A percentile compares a stretch with the other conserved stretches of the same genome.
These are phyloP conservation scores for Zaprionus tsacasi DNA, from an alignment of 1,140 invertebrate genomes.

Conservation along the genomic window DNA sequence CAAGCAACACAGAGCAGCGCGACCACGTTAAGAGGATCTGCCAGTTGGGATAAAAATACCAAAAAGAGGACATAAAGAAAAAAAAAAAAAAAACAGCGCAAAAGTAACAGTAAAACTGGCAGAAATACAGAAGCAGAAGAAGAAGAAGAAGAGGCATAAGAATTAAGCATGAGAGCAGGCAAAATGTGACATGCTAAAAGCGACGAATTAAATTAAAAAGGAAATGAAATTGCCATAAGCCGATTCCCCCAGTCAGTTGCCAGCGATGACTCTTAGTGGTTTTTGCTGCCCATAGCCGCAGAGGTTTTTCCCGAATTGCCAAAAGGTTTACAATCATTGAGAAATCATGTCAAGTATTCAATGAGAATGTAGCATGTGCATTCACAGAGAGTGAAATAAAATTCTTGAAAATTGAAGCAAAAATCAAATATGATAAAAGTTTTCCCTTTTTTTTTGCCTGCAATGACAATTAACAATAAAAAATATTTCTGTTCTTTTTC, in stretches of 20 bases:
- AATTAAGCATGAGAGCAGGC: constrained; percentile 36
- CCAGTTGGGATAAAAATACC: constrained; percentile 8
- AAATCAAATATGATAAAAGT: neutral
- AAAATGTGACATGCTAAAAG: constrained; percentile 47
- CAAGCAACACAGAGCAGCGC: constrained; percentile 35
- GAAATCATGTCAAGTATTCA: neutral
- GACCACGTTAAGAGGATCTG: constrained; percentile 70
- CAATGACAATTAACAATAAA: constrained; percentile 17
- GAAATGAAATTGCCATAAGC: constrained; percentile 64
- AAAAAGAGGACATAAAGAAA: constrained; percentile 4
- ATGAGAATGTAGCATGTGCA: neutral
- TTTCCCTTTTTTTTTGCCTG: neutral
- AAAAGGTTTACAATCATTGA: neutral
- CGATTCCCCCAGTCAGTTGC: constrained; percentile 13
- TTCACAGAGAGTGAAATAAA: neutral
- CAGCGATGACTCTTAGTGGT: constrained; percentile 24
- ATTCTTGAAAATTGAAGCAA: neutral
- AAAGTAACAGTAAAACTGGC: constrained; percentile 30
- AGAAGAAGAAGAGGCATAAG: no score
- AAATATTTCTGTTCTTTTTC: constrained; percentile 36
- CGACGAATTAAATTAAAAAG: constrained; percentile 74
- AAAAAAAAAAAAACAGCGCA: constrained; percentile 10
- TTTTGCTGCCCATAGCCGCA: constrained; percentile 1
- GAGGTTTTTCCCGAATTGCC: neutral
- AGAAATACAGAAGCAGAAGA: constrained; percentile 37